phyloP scores from a whole-genome alignment of 2,888 invertebrate genomes.

The Drosophila kanekoi region DNA sequence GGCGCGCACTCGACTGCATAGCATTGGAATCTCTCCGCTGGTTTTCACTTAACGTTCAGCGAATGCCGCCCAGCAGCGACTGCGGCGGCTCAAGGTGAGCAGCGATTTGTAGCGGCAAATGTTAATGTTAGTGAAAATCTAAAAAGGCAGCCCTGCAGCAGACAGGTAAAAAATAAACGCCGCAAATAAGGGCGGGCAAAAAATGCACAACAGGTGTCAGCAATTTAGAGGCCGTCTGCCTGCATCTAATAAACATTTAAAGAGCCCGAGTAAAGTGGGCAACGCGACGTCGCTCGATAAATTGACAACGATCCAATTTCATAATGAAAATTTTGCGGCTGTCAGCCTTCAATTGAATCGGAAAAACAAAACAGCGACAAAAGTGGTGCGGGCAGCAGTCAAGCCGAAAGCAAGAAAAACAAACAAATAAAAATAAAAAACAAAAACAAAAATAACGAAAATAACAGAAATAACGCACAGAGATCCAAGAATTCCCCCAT shows the following conservation, averaged over 20 bases:
- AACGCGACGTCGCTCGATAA: conserved; percentile 50
- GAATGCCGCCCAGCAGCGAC: conserved; percentile 22
- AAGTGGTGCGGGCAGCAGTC: conserved; percentile 29
- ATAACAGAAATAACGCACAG: conserved; percentile 58
- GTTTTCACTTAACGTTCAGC: conserved; percentile 49
- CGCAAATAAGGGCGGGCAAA: conserved; percentile 8
- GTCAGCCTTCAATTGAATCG: conserved; percentile 76
- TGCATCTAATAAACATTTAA: conserved; percentile 25
- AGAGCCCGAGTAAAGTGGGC: conserved; percentile 6
- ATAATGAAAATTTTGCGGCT: conserved; percentile 83
- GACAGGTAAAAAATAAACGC: conserved; percentile 45
- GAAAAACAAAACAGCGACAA: conserved; percentile 62
- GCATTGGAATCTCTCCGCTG: conserved; percentile 52
- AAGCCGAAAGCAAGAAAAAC: conserved; percentile 26
- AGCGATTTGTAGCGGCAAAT: conserved; percentile 62
- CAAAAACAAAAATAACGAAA: conserved; percentile 26
- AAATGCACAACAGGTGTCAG: conserved; percentile 55
- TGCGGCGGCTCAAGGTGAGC: conserved; percentile 50
- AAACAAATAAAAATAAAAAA: conserved; percentile 21
- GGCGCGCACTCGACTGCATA: conserved; percentile 48
- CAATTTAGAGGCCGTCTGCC: conserved; percentile 29
- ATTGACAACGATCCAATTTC: conserved; percentile 85
- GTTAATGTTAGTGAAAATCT: conserved; percentile 23
- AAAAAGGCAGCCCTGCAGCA: conserved; percentile 32
- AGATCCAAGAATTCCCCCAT: conserved; percentile 63